Evolutionary conservation across 2,888 invertebrate species (phyloP), one percentile per base, ranked within the genome.

Genomic region (Parapristionchus giblindavisi): DNA sequence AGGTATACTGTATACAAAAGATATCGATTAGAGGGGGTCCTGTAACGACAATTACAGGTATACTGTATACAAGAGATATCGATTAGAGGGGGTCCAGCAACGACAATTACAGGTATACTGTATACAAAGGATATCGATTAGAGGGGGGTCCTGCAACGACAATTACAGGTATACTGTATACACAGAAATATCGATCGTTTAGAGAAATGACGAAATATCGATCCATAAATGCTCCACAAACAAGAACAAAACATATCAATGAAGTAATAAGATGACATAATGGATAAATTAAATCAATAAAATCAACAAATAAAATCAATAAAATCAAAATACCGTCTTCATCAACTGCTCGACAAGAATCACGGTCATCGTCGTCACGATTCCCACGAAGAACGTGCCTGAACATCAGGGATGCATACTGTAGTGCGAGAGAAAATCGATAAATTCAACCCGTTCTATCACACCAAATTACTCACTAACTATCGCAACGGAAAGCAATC

Each of bases 301-400:
- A 8, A 14, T 17, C n/a, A n/a, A n/a, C n/a, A n/a, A n/a, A n/a
- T n/a, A n/a, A n/a, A 43, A 43, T 17, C 43, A 43, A 43, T 14
- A 14, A 14, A 43, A 43, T 43, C 17, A 43, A 43, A 43, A 8
- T 43, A 82, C 82, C 75, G 77, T 72, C 51, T 75, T 77, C 80
- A 83, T 84, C 54, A 85, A 60, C 40, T 79, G 79, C 77, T 86
- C 86, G 48, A 88, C 70, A 32, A 87, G 60, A 29, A 82, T 77
- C 3, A 87, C 82, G 2, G 83, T 85, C 80, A 90, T 80, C 3
- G 90, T 89, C 4, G 89, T 87, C 4, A 90, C 89, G 11, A 91
- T 91, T 0, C 94, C 94, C 63, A 94, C 90, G 88, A 94, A 93
- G 29, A 94, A 91, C 89, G 94, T 94, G 40, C 92, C 90, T 72